Percentiles rank a stretch among this genome's conserved stretches.
These are phyloP conservation scores for Pteropus rufus DNA, from an alignment of 2,797 vertebrate species.

Conservation along the genomic window DNA sequence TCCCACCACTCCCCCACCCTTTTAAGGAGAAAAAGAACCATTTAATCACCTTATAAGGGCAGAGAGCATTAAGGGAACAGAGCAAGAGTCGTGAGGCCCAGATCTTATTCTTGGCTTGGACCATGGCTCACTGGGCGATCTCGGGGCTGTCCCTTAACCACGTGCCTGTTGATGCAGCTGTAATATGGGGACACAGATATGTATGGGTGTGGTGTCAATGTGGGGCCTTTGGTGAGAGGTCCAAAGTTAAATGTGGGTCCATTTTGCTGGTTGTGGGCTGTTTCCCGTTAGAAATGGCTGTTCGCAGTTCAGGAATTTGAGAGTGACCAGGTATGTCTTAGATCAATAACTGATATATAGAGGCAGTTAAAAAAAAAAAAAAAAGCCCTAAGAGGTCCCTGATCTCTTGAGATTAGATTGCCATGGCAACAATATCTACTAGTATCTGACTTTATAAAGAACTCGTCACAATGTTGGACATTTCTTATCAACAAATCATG, in stretches of 20 bases:
- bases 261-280: background rate
- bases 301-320: background rate
- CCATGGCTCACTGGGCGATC: conserved; percentile 33
- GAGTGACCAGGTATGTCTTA: background rate
- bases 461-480: background rate
- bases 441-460: background rate
- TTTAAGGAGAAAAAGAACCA: conserved; percentile 64
- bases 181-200: conserved; percentile 57
- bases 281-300: conserved; percentile 21
- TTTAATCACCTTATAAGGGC: conserved; percentile 76
- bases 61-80: conserved; percentile 47
- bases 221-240: background rate
- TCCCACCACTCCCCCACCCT: conserved; percentile 2
- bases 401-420: background rate
- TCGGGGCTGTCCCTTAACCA: conserved; percentile 7
- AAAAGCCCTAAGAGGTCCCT: too few relatives aligned
- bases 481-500: background rate
- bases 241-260: background rate
- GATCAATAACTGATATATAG: background rate
- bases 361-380: background rate
- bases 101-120: conserved; percentile 68
- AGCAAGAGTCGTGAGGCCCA: conserved; percentile 57
- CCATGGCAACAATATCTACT: background rate
- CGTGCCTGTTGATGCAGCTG: conserved; percentile 69
- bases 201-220: background rate